Conservation (phyloP, 2,888 invertebrate species). For the Machimus rusticus region DNA sequence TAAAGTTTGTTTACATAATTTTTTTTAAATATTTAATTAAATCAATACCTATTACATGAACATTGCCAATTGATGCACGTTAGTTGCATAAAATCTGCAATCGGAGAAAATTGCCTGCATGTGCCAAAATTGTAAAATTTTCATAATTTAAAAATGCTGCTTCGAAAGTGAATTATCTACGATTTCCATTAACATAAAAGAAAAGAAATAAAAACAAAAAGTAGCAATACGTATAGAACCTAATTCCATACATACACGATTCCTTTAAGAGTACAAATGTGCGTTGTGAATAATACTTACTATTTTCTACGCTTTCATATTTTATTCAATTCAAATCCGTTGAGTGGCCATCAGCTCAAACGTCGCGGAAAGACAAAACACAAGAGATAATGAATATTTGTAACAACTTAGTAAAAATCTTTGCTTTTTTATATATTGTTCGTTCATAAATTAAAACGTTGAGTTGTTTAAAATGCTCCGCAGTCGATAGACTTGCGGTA, state of each 20-base stretch:
- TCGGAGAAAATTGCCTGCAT: not conserved
- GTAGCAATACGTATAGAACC: not conserved
- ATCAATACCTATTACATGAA: not conserved
- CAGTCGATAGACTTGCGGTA: not conserved
- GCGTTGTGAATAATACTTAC: slow-evolving; percentile 57
- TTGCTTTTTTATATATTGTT: not conserved
- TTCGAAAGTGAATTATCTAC: slow-evolving; percentile 25
- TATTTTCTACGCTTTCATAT: slow-evolving; percentile 57
- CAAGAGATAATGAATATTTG: slow-evolving; percentile 60
- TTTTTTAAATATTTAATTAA: not conserved
- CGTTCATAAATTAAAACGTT: not conserved
- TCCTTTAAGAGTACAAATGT: slow-evolving; percentile 20
- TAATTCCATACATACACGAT: slow-evolving; percentile 29
- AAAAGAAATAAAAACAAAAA: not conserved
- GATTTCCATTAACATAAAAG: not conserved
- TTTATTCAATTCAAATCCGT: slow-evolving; percentile 59
- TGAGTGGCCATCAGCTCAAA: slow-evolving; percentile 61
- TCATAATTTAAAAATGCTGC: not conserved
- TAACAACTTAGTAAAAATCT: slow-evolving; percentile 40
- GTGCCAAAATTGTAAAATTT: not conserved
- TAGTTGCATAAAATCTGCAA: not conserved
- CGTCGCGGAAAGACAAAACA: slow-evolving; percentile 65
- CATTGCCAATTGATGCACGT: not conserved
- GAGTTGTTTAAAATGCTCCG: not conserved
- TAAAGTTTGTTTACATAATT: not conserved